A percentile compares a stretch with the other conserved stretches of the same genome.
These are phyloP conservation scores for Candidula unifasciata DNA, from an alignment of 2,888 invertebrate genomes.

Conservation along the genomic window DNA sequence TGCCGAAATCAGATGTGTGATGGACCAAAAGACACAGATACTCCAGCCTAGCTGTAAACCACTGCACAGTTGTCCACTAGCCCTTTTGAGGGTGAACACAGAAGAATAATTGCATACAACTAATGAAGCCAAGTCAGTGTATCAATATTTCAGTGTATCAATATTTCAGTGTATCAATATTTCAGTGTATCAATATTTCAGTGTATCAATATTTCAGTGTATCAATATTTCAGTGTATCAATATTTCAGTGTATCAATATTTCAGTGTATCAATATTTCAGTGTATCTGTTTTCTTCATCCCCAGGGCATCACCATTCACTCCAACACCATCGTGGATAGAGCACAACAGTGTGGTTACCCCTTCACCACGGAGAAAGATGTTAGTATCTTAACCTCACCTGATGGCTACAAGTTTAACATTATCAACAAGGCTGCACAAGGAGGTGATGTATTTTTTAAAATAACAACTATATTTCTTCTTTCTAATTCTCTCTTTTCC, in stretches of 20 bases:
- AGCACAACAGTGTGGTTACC: slow-evolving; percentile 86
- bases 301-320: slow-evolving; percentile 54
- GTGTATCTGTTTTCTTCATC: not conserved
- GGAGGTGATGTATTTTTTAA: slow-evolving; percentile 67
- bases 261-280: not conserved
- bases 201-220: not conserved
- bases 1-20: too few species aligned
- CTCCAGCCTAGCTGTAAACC: too few species aligned
- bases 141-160: not conserved
- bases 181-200: not conserved
- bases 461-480: too few species aligned
- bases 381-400: slow-evolving; percentile 87
- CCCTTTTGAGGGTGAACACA: too few species aligned
- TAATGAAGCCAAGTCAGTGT: not conserved
- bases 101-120: not conserved
- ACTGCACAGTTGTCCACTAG: too few species aligned
- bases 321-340: slow-evolving; percentile 82
- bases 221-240: not conserved
- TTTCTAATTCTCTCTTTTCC: too few species aligned
- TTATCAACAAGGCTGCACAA: slow-evolving; percentile 83
- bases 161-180: not conserved
- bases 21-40: too few species aligned
- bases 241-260: not conserved
- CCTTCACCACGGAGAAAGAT: slow-evolving; percentile 82
- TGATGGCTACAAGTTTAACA: slow-evolving; percentile 92